Percentiles rank a stretch among this genome's conserved stretches.
Conservation (phyloP, 2,797 vertebrate species). For the Myotis daubentonii region DNA sequence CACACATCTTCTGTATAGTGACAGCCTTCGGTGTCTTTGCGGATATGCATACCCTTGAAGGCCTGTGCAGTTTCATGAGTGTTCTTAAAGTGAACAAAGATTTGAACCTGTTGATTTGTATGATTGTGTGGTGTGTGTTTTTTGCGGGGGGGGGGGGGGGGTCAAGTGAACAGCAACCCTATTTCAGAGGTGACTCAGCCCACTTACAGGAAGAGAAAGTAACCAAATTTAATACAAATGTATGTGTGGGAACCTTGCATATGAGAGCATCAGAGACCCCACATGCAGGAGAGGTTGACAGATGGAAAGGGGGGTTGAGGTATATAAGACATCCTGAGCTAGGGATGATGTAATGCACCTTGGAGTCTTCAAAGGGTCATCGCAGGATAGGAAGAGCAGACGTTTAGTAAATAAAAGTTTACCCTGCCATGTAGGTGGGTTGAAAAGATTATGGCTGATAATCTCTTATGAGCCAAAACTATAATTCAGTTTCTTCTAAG, state of each 20-base stretch:
- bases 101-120: neutral
- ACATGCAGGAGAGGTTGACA: neutral
- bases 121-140: neutral
- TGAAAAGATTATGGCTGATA: neutral
- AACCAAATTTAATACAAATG: neutral
- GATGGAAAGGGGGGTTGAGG: neutral
- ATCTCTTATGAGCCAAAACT: neutral
- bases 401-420: neutral
- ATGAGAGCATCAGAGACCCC: neutral
- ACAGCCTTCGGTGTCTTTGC: neutral
- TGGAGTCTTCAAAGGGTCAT: neutral
- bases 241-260: neutral
- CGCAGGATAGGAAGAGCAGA: neutral
- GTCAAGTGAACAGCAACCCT: neutral
- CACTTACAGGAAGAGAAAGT: neutral
- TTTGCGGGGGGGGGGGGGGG: no score
- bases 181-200: neutral
- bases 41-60: neutral
- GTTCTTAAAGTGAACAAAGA: neutral
- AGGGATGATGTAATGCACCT: neutral
- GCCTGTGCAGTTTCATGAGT: neutral
- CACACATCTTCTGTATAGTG: neutral
- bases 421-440: neutral
- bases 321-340: neutral
- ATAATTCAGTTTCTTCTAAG: neutral